These are phyloP conservation scores for Parapristionchus giblindavisi DNA, from an alignment of 2,888 invertebrate genomes.

Conservation along the genomic window DNA sequence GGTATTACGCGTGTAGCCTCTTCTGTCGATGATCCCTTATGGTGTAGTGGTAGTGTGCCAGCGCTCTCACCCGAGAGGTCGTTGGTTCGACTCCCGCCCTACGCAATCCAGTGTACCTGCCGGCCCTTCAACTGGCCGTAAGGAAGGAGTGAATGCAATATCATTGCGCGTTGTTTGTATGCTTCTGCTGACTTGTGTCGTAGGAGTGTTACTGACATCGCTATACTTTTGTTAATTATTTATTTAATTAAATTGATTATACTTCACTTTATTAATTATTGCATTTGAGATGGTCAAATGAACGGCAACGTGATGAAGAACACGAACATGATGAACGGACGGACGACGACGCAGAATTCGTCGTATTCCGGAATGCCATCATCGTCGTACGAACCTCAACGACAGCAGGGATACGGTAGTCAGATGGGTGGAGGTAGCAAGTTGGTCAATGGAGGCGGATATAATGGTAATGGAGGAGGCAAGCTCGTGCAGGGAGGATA, in stretches of 20 bases:
- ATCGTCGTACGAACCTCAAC: too few species aligned
- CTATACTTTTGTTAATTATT: neutral
- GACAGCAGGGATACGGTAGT: too few species aligned
- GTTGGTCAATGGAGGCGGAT: too few species aligned
- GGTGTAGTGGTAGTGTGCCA: conserved; percentile 25
- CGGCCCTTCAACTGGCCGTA: conserved; percentile 17
- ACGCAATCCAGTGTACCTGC: conserved; percentile 37
- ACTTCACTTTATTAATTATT: neutral
- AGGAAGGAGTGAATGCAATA: conserved; percentile 34
- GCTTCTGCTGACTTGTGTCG: neutral
- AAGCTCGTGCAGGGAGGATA: neutral
- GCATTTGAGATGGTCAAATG: neutral
- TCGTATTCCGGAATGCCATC: too few species aligned
- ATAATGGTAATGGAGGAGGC: neutral
- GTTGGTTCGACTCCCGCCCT: conserved; percentile 26
- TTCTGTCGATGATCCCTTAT: neutral
- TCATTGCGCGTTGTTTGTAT: conserved; percentile 30
- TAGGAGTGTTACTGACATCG: conserved; percentile 26
- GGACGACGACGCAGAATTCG: too few species aligned
- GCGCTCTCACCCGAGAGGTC: neutral
- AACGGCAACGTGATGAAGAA: conserved; percentile 3
- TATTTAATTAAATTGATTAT: neutral
- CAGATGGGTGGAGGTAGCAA: too few species aligned
- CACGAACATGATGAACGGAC: neutral
- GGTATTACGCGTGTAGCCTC: neutral